Evolutionary conservation across 2,888 invertebrate species (phyloP).

Genomic region (Gasteruption jaculator): DNA sequence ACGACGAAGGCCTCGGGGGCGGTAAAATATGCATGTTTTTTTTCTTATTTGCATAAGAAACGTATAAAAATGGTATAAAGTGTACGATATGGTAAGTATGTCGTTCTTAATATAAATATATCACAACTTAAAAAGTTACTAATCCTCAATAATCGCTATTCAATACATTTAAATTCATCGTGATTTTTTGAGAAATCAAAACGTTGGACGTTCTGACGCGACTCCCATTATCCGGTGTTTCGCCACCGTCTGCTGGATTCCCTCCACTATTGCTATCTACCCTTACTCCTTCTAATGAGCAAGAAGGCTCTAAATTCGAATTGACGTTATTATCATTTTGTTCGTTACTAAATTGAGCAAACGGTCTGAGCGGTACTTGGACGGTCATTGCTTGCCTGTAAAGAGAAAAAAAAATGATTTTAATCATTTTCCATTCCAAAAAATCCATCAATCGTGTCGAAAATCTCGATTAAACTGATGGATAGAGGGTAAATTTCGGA

Average conservation of each 20-base stretch:
- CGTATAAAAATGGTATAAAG: no score
- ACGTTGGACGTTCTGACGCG: constrained; percentile 24
- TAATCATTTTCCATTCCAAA: no score
- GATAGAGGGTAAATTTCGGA: no score
- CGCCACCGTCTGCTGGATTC: constrained; percentile 19
- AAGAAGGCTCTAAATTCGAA: constrained; percentile 22
- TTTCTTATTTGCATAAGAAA: no score
- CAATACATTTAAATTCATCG: constrained; percentile 29
- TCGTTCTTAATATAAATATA: no score
- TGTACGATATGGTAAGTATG: no score
- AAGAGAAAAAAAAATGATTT: constrained; percentile 9
- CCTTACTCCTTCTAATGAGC: constrained; percentile 13
- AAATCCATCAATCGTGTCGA: no score
- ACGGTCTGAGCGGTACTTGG: constrained; percentile 27
- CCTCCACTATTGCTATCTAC: constrained; percentile 17
- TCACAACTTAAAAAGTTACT: no score
- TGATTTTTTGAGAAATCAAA: constrained; percentile 28
- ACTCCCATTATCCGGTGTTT: constrained; percentile 15
- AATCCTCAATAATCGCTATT: constrained; percentile 27
- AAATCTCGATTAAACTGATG: no score
- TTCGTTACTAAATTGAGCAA: constrained; percentile 29
- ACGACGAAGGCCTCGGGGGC: no score
- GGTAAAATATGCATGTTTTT: no score
- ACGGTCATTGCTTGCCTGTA: constrained; percentile 32
- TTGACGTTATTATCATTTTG: constrained; percentile 34